Conservation (phyloP, 1,140 invertebrate species). For the Zaprionus nigranus region DNA sequence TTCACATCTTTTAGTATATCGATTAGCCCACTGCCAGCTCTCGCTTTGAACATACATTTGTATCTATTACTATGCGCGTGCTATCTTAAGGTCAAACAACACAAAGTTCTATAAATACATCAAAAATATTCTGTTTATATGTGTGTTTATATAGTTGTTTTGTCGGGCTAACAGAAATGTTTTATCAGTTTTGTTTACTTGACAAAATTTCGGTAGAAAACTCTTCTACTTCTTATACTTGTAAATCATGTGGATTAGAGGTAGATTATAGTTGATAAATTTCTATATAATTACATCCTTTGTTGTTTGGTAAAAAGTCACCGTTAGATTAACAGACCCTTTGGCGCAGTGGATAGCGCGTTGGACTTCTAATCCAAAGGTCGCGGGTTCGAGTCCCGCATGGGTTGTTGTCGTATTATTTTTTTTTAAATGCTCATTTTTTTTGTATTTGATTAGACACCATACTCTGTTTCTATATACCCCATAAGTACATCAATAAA, state of each 20-base stretch:
- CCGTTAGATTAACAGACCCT: constrained; percentile 64
- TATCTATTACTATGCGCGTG: constrained; percentile 3
- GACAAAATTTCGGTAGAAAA: constrained; percentile 75
- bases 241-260: background rate
- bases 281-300: background rate
- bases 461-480: background rate
- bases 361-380: constrained; percentile 88
- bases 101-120: constrained; percentile 60
- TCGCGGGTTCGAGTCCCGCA: constrained; percentile 88
- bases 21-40: constrained; percentile 5
- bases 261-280: background rate
- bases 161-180: constrained; percentile 1
- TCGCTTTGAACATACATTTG: constrained; percentile 18
- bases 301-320: constrained; percentile 6
- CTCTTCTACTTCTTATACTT: background rate
- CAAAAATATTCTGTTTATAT: background rate
- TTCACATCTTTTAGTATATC: background rate
- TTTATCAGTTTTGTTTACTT: constrained; percentile 50
- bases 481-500: background rate
- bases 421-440: background rate
- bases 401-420: constrained; percentile 84
- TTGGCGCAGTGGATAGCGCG: constrained; percentile 87
- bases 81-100: background rate
- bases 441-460: background rate
- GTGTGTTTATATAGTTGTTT: constrained; percentile 58